Evolutionary conservation across 2,113 vertebrate species (phyloP), one percentile per base, ranked within the genome.

Genomic region (Albula glossodonta): DNA sequence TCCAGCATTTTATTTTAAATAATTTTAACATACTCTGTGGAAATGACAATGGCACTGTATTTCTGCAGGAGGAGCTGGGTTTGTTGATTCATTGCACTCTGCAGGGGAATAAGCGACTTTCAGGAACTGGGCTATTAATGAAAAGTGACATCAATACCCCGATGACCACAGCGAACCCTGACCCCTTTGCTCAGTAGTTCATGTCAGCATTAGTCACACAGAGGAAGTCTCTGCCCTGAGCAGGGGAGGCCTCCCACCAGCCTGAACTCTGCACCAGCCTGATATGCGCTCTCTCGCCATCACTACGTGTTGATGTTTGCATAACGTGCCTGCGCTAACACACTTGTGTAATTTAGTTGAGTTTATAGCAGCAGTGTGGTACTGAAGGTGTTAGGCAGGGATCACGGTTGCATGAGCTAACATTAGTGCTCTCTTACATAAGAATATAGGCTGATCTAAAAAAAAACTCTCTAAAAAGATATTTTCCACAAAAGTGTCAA

Each of bases 141-240:
- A 51, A 63, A 83, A 56, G 19, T 83, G 81, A 63, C 81, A 53
- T 83, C 31, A 83, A 51, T 41, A 41, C 81, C 56, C 51, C 13
- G 56, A 57, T 57, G 52, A 83, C 17, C 56, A 83, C 25, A 4
- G 52, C 17, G 81, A 83, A 57, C 56, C 22, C 10, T 31, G 81
- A 57, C 81, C 81, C 81, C 13, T 7, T 41, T 41, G 15, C 49
- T 22, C 25, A 60, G 53, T 83, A 25, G 31, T 63, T 83, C 52
- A 60, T 15, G 31, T 63, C 56, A 83, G 52, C 52, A 57, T 83
- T 31, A 57, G 56, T 83, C 81, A 83, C 31, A 83, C 81, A 60
- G 13, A 83, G 81, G 81, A 83, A 83, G 81, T 51, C 12, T 83
- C 53, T 83, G 81, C 56, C 56, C 81, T 57, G 81, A 52, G 80